A percentile compares a stretch with the other conserved stretches of the same genome.
Conservation (phyloP, 1,140 invertebrate genomes). For the Drosophila nebulosa region DNA sequence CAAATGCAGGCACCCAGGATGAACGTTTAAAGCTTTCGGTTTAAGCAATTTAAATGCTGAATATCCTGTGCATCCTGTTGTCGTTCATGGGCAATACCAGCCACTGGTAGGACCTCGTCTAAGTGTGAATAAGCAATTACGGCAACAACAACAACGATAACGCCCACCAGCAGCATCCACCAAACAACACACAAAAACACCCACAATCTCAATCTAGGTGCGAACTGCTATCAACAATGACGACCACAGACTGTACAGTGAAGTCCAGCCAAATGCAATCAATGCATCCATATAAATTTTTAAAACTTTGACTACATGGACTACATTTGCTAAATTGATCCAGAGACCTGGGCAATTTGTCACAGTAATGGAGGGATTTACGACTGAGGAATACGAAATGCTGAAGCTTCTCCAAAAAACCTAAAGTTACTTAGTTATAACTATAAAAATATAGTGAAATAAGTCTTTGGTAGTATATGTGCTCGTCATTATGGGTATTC, state of each 20-base stretch:
- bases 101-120: constrained; percentile 24
- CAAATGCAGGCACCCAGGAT: constrained; percentile 28
- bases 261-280: neutral
- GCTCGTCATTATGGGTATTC: neutral
- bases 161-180: constrained; percentile 13
- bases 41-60: constrained; percentile 71
- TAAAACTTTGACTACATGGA: too few relatives aligned
- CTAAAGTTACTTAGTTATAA: too few relatives aligned
- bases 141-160: constrained; percentile 51
- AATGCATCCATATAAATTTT: neutral
- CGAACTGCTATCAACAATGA: constrained; percentile 31
- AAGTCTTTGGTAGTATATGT: neutral
- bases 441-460: too few relatives aligned
- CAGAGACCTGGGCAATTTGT: neutral
- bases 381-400: too few relatives aligned
- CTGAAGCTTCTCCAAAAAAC: too few relatives aligned
- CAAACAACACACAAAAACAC: neutral
- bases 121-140: constrained; percentile 63
- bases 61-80: constrained; percentile 66
- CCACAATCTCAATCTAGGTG: constrained; percentile 63
- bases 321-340: neutral
- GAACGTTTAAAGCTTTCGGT: constrained; percentile 54
- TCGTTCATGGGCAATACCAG: constrained; percentile 34
- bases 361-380: too few relatives aligned
- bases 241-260: constrained; percentile 4